phyloP scores from a whole-genome alignment of 2,113 vertebrate genomes.

The pig (Sus scrofa) region T2T-Sscrofa CM000820.6:83973501-83974000 shows the following conservation, averaged over 20 bases:
- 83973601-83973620: not conserved
- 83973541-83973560: constrained; percentile 1
- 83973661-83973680: constrained; percentile 42
- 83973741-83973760: not conserved
- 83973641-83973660: not conserved
- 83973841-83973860: not conserved
- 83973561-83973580: not conserved
- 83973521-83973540: not conserved
- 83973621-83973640: not conserved
- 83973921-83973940: not conserved
- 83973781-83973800: not conserved
- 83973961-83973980: not conserved
- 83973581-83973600: not conserved
- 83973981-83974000: constrained; percentile 8
- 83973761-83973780: not conserved
- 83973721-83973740: not conserved
- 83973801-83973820: not conserved
- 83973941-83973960: constrained; percentile 27
- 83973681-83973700: not conserved
- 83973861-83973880: not conserved
- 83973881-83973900: constrained; percentile 9
- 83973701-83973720: not conserved
- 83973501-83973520: not conserved
- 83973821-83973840: not conserved
- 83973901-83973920: not conserved